phyloP scores from a whole-genome alignment of 1,140 invertebrate genomes.

The Drosophila repleta region DNA sequence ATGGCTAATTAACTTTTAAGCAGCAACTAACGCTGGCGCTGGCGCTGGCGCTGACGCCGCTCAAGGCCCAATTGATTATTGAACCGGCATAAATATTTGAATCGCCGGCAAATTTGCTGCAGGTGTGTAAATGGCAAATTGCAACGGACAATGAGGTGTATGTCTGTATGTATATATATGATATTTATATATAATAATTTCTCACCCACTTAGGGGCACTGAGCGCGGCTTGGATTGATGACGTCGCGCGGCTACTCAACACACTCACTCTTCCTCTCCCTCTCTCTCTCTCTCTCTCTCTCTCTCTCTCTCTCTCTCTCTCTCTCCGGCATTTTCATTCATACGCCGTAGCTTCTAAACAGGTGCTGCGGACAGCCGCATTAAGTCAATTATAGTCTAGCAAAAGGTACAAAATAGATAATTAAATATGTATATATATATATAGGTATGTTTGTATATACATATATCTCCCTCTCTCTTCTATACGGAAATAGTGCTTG shows the following conservation, averaged over 20 bases:
- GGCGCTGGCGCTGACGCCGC: no score
- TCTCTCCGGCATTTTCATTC: background rate
- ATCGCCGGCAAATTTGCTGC: background rate
- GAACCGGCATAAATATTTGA: no score
- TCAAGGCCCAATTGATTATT: no score
- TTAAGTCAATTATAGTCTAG: background rate
- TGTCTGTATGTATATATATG: no score
- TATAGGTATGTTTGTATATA: background rate
- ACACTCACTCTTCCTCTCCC: no score
- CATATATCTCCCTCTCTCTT: background rate
- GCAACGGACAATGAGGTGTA: no score
- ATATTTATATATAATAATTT: background rate
- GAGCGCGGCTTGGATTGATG: slow-evolving; percentile 1
- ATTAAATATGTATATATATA: slow-evolving; percentile 8
- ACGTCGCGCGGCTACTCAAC: no score
- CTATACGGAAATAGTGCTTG: slow-evolving; percentile 28
- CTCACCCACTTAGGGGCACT: background rate
- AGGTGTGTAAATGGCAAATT: no score
- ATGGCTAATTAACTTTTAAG: slow-evolving; percentile 34
- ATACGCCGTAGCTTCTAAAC: slow-evolving; percentile 1
- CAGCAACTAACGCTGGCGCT: slow-evolving; percentile 4
- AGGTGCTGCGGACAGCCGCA: slow-evolving; percentile 17
- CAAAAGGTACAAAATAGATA: slow-evolving; percentile 7
- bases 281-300: background rate
- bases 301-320: background rate